Base-by-base conservation (phyloP, 2,113 vertebrate species). In the Pica pica region DNA sequence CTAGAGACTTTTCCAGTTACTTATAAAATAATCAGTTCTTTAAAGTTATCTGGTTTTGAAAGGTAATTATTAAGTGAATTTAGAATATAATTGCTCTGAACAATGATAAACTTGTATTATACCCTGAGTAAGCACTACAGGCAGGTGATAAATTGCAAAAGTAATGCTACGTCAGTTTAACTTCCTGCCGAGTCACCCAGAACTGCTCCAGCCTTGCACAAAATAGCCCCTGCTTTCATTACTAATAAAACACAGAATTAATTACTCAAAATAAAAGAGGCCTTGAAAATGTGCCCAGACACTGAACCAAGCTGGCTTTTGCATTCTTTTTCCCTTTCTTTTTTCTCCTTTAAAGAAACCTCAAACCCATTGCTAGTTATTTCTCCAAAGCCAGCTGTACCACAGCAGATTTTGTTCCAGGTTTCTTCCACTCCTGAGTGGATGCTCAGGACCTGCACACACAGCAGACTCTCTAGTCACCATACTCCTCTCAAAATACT, bases 121-220 rank as follows among this genome's bases (percentile, higher is more conserved):
- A 50, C 89, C 77, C 87, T 68, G 22, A 93, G 92, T 93, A 95
- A 97, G 89, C 97, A 95, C 85, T 46, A 68, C 87, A 91, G 97
- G 95, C 98, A 97, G 97, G 87, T 85, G 92, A 98, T 92, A 96
- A 98, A 98, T 97, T 18, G 90, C 81, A 52, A 22, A 93, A 94
- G 86, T 92, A 89, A 97, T 91, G 91, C 94, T 93, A 81, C 83
- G 96, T 80, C 87, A 93, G 85, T 90, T 95, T n/a, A 74, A 87
- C 95, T 87, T 97, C 94, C 96, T 96, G 95, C 97, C 70, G 50
- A 95, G 97, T 92, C 97, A 96, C 42, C 90, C 89, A 94, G 91
- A 90, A 94, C 92, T 90, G 93, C 96, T 89, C 95, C 46, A 80
- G 94, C 73, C 17, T 39, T 90, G 70, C 76, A 93, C 94, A 96